These are phyloP conservation scores for Damaliscus lunatus DNA, from an alignment of 2,113 vertebrate species.

Conservation along the genomic window DNA sequence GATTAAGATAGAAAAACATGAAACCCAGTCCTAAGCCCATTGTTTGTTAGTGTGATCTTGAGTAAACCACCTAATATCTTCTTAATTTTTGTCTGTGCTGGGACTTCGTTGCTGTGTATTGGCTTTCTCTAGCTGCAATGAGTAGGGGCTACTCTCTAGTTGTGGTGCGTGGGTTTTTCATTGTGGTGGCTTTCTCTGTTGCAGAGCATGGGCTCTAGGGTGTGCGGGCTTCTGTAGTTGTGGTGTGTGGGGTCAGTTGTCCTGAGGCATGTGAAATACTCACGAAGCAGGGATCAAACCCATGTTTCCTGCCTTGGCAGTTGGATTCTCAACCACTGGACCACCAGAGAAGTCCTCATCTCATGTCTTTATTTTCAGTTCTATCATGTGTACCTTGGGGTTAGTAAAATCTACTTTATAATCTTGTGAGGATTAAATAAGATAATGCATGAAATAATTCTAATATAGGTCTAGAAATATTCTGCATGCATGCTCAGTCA, in stretches of 20 bases:
- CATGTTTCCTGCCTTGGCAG: not conserved
- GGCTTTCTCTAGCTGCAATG: not conserved
- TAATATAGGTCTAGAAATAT: not conserved
- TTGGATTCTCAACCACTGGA: not conserved
- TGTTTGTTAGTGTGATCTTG: not conserved
- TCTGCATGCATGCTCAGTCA: not conserved
- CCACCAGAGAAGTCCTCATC: not conserved
- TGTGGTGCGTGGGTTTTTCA: not conserved
- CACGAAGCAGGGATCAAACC: not conserved
- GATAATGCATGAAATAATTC: not conserved
- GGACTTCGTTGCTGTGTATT: rapidly evolving
- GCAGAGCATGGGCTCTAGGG: not conserved
- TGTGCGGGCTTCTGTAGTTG: not conserved
- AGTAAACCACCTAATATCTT: not conserved
- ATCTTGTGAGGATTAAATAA: not conserved
- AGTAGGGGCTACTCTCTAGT: not conserved
- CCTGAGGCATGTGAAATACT: not conserved
- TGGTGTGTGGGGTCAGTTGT: not conserved
- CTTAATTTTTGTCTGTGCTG: not conserved
- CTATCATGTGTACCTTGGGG: not conserved
- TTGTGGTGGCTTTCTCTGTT: not conserved
- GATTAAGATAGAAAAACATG: not conserved
- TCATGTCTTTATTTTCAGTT: not conserved
- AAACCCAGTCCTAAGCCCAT: not conserved
- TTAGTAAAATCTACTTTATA: not conserved